phyloP scores from a whole-genome alignment of 2,113 vertebrate genomes.

The Hoplias malabaricus region DNA sequence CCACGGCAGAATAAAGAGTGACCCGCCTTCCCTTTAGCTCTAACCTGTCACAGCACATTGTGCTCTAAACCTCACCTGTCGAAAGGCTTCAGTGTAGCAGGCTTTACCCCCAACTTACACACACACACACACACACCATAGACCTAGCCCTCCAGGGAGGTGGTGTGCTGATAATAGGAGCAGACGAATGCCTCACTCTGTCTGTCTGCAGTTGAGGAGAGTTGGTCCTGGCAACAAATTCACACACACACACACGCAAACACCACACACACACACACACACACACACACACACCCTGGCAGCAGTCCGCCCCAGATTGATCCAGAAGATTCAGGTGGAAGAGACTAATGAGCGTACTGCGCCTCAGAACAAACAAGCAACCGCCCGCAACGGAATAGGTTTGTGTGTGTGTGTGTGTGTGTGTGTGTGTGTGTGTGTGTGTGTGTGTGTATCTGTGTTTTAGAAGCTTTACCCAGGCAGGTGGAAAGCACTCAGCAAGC shows the following conservation, averaged over 20 bases:
- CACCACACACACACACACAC: background rate
- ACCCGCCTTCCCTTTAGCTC: conserved; percentile 16
- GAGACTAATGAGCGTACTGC: conserved; percentile 36
- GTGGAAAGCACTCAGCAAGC: background rate
- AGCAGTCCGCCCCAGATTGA: conserved; percentile 29
- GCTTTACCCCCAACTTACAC: conserved; percentile 7
- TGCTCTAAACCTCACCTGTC: conserved; percentile 12
- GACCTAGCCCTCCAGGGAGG: conserved; percentile 14
- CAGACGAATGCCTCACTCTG: conserved; percentile 31
- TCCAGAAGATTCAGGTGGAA: conserved; percentile 39
- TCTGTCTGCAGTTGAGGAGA: conserved; percentile 26
- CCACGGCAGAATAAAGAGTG: conserved; percentile 25
- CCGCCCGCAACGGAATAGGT: conserved; percentile 13
- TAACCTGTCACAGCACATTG: conserved; percentile 24
- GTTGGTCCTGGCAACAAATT: conserved; percentile 31
- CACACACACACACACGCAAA: background rate
- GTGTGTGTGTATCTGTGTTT: conserved; percentile 15
- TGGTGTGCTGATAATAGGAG: conserved; percentile 33
- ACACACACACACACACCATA: conserved; percentile 20
- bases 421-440: conserved; percentile 31
- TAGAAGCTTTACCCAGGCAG: background rate
- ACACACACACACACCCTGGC: background rate
- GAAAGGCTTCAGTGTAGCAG: background rate
- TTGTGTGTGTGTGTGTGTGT: conserved; percentile 37
- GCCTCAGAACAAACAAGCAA: conserved; percentile 18